Base-by-base conservation (phyloP, 2,113 vertebrate species). In the Cyprinodon tularosa region DNA sequence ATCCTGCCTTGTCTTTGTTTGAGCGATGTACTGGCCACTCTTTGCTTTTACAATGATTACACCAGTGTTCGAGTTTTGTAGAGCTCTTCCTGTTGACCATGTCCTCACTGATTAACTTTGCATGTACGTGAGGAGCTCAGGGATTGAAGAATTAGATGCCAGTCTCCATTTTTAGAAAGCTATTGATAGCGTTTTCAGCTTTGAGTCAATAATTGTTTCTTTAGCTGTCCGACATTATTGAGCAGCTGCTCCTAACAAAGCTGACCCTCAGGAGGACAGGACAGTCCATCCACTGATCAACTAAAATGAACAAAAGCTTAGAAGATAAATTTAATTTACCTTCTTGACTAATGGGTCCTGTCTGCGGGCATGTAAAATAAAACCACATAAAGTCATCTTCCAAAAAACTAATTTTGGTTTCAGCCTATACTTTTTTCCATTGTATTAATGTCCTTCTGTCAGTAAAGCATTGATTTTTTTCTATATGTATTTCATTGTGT, bases 71-170 rank as follows among this genome's bases (percentile, higher is more conserved):
- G 44, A 77, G 69, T 57, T 78, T 73, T 76, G 74, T 76, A 78
- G 71, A 76, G 71, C 74, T 63, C 80, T 89, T 91, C 88, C 89
- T 93, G 87, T 90, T 91, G 82, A 88, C 83, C 50, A 37, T 53
- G 61, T 59, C 48, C 70, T 71, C 59, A 70, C 82, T 81, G 78
- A 87, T 84, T 85, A 77, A 66, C 80, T 84, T 48, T 78, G 81
- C 22, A n/a, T 60, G 44, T 77, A 64, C 84, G 85, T 92, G 91
- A 88, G 69, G 67, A 75, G 37, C 44, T 12, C 1, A 68, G 78
- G 66, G 73, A 66, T 71, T 5, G 64, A 69, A 63, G 38, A 6
- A 79, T 91, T 81, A 84, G 73, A 61, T 72, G 48, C 6, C 10
- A 73, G 36, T 70, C 59, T 86, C 86, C 76, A 47, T 87, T 89